Evolutionary conservation across 2,113 vertebrate genomes (phyloP), one percentile per base, ranked within the genome.

Genomic region (Semnornis frantzii): DNA sequence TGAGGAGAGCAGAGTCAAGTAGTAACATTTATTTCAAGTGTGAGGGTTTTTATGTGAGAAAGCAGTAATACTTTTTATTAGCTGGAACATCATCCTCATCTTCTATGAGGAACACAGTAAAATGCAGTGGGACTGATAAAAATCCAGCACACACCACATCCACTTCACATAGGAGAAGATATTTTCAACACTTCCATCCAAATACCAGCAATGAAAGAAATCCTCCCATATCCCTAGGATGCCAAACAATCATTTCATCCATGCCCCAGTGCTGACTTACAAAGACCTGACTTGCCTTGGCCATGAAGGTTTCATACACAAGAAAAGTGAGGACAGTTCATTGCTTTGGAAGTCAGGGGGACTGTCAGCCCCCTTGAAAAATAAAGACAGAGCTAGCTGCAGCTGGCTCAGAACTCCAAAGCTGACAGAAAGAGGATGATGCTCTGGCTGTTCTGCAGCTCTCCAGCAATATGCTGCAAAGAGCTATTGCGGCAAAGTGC

Each of bases 241-340:
- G 64, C 48, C 74, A 46, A 95, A 76, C 80, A 78, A 92, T 72
- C 30, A 10, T 87, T 94, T 94, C 69, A 92, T 74, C 75, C 42
- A 37, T 84, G 64, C 92, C 68, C 83, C 54, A 71, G 63, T 39
- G 91, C 7, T 83, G 59, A 69, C 87, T 94, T 92, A 92, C 66
- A 94, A 95, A 96, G 85, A 70, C n/a, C 34, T 9, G 27, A 33
- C 59, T 93, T 89, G 90, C 70, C 71, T 96, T 76, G 89, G 68
- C 80, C 34, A 37, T 93, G 42, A 31, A 88, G 44, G 90, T 95
- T 95, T 92, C 73, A 83, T 50, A 85, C 4, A 75, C 50, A 95
- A 93, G 89, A 2, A 1, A 69, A 65, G 57, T 82, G 77, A 96
- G 84, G 72, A 92, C 83, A 92, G 92, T 70, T 79, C 81, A 73